phyloP scores from a whole-genome alignment of 2,797 vertebrate species.

The Alosa sapidissima region DNA sequence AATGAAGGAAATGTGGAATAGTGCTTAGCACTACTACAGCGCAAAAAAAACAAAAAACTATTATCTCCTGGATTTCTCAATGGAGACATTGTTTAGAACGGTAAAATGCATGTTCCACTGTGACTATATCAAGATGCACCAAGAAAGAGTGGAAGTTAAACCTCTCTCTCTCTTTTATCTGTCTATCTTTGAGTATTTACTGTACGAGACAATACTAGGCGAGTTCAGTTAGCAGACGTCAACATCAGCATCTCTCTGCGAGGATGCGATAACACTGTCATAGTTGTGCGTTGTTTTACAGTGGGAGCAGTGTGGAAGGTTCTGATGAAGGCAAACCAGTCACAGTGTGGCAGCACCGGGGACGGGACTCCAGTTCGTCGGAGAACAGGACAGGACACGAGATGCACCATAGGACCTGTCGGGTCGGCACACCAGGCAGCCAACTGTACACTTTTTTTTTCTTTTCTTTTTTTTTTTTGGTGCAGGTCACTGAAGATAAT shows the following conservation, averaged over 20 bases:
- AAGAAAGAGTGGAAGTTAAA: not conserved
- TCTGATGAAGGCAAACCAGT: conserved; percentile 44
- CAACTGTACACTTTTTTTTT: not conserved
- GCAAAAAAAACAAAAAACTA: not conserved
- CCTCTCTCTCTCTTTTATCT: not conserved
- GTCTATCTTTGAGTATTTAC: not conserved
- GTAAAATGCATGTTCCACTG: not conserved
- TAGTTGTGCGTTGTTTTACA: not conserved
- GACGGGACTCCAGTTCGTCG: not conserved
- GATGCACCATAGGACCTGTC: conserved; percentile 47
- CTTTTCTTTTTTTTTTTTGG: not conserved
- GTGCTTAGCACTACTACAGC: not conserved
- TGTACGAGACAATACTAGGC: not conserved
- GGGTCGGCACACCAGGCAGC: not conserved
- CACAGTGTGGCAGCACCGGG: conserved; percentile 59
- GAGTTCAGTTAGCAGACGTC: not conserved
- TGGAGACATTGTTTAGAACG: not conserved
- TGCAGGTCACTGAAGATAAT: not conserved
- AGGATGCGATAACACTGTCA: not conserved
- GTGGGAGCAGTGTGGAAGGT: not conserved
- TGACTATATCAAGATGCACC: not conserved
- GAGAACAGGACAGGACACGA: not conserved
- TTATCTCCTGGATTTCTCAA: not conserved
- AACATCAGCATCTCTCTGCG: not conserved
- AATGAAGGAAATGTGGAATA: not conserved